Percentiles rank a stretch among this genome's conserved stretches.
Evolutionary conservation across 2,113 vertebrate species (phyloP).

Genomic region (Struthio camelus): DNA sequence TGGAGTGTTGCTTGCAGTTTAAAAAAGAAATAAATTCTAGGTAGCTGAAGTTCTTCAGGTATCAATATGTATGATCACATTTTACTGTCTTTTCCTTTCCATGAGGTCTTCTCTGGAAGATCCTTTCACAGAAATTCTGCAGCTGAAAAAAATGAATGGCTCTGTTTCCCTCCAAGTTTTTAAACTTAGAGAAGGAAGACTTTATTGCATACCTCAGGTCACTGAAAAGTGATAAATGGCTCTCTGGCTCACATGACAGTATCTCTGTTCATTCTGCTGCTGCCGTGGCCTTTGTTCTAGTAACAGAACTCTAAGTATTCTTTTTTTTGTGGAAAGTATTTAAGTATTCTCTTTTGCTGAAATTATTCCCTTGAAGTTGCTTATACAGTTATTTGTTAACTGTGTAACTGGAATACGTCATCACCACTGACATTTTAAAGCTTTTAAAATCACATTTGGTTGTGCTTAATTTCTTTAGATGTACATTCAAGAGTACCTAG

Average conservation of each 20-base stretch:
- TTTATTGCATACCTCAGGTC: background rate
- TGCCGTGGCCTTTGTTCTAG: background rate
- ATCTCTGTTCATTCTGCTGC: background rate
- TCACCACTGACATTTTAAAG: background rate
- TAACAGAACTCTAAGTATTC: background rate
- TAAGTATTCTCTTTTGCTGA: background rate
- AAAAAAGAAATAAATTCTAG: background rate
- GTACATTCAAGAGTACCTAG: background rate
- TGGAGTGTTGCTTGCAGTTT: background rate
- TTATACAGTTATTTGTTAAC: background rate
- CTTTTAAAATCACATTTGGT: background rate
- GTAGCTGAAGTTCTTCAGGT: background rate
- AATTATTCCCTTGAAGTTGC: background rate
- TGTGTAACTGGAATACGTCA: background rate
- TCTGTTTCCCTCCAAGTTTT: background rate
- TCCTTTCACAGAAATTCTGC: background rate
- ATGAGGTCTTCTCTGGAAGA: background rate
- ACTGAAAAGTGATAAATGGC: background rate
- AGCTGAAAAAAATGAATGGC: background rate
- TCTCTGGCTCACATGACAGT: background rate
- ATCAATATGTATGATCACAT: rapidly evolving
- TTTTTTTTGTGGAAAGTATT: background rate
- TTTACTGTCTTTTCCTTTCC: background rate
- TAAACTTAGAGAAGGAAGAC: background rate
- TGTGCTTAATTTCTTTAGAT: background rate